These are phyloP conservation scores for Aromia moschata DNA, from an alignment of 2,888 invertebrate species.

Conservation along the genomic window DNA sequence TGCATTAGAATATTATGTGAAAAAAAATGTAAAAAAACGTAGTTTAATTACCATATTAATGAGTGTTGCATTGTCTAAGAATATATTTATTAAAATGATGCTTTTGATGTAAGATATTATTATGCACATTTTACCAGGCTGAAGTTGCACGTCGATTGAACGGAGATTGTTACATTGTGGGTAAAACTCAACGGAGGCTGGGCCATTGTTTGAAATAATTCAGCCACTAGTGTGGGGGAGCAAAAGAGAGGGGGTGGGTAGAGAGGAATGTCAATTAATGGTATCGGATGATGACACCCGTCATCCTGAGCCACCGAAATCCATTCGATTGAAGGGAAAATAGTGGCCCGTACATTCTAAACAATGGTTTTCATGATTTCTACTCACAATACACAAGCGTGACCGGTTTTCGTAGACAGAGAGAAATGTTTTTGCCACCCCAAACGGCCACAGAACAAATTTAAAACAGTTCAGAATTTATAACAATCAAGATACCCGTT, in stretches of 20 bases:
- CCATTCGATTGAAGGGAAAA: conserved; percentile 50
- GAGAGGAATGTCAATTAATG: conserved; percentile 49
- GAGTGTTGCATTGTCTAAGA: conserved; percentile 51
- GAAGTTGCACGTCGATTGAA: conserved; percentile 37
- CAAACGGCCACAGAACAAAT: background rate
- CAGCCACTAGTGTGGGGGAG: conserved; percentile 16
- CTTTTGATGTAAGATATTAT: conserved; percentile 51
- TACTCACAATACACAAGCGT: conserved; percentile 35
- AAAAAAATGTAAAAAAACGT: conserved; percentile 43
- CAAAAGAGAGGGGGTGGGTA: background rate
- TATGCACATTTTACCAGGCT: conserved; percentile 40
- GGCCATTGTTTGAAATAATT: conserved; percentile 54
- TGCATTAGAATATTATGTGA: conserved; percentile 39
- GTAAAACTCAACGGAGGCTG: conserved; percentile 57
- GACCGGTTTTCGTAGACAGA: conserved; percentile 1
- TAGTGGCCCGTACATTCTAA: conserved; percentile 42
- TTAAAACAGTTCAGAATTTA: background rate
- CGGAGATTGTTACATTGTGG: conserved; percentile 38
- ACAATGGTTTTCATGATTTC: conserved; percentile 54
- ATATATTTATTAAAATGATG: conserved; percentile 49
- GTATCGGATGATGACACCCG: conserved; percentile 56
- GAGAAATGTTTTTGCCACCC: conserved; percentile 5
- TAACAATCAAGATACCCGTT: background rate
- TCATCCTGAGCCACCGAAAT: conserved; percentile 61
- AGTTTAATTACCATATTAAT: conserved; percentile 46